phyloP scores from a whole-genome alignment of 2,888 invertebrate genomes.

The Trimorus sp. region DNA sequence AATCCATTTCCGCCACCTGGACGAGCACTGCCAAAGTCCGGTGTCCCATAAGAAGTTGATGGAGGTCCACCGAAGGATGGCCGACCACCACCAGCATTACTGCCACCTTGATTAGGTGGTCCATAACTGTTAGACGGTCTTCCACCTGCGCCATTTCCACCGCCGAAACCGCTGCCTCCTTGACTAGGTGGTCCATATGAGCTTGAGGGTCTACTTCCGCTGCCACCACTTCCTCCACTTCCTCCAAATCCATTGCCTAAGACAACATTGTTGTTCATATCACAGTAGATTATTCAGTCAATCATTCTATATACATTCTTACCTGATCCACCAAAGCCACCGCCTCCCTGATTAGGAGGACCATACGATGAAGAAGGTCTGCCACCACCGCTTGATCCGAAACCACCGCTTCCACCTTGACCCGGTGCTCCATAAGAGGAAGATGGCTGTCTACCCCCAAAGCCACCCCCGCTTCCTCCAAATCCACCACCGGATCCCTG shows the following conservation, averaged over 20 bases:
- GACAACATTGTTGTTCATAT: too few relatives aligned
- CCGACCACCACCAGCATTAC: conserved; percentile 50
- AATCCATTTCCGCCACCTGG: conserved; percentile 25
- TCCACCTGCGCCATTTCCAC: conserved; percentile 38
- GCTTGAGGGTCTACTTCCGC: conserved; percentile 74
- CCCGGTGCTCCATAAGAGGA: conserved; percentile 70
- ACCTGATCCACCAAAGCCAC: background rate
- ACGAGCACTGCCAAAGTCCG: conserved; percentile 75
- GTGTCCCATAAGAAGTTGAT: conserved; percentile 79
- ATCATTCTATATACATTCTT: too few relatives aligned
- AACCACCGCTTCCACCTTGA: conserved; percentile 69
- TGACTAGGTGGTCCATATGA: conserved; percentile 81
- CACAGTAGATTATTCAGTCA: too few relatives aligned
- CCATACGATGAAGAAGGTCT: conserved; percentile 33
- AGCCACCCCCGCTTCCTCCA: conserved; percentile 67
- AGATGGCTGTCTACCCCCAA: conserved; percentile 65
- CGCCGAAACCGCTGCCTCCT: conserved; percentile 70
- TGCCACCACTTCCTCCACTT: conserved; percentile 62
- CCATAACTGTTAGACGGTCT: conserved; percentile 76
- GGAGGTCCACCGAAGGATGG: conserved; percentile 69
- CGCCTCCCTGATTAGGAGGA: background rate
- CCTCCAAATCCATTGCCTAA: too few relatives aligned
- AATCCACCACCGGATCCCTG: conserved; percentile 5
- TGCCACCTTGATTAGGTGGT: conserved; percentile 76
- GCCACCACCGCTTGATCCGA: conserved; percentile 61